Evolutionary conservation across 2,888 invertebrate genomes (phyloP).

Genomic region (Chalcis sispes): DNA sequence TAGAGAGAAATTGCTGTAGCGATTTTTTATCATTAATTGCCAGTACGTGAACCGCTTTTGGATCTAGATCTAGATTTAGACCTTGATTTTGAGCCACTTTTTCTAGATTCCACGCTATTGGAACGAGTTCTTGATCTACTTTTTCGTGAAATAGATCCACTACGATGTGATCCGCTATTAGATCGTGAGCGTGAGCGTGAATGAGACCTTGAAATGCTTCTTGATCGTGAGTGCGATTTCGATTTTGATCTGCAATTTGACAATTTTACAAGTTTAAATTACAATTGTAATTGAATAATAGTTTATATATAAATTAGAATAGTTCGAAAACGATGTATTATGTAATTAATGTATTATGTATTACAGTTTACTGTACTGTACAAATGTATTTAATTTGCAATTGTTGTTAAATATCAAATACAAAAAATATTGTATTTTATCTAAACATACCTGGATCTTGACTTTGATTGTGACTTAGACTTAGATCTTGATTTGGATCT

Average conservation of each 20-base stretch:
- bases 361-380: too few species aligned
- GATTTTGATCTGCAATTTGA: constrained; percentile 32
- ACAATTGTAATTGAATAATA: not conserved
- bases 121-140: constrained; percentile 71
- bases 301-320: not conserved
- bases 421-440: too few species aligned
- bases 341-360: too few species aligned
- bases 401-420: too few species aligned
- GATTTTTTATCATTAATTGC: too few species aligned
- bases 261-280: not conserved
- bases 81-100: too few species aligned
- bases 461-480: constrained; percentile 34
- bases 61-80: too few species aligned
- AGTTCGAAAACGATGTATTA: too few species aligned
- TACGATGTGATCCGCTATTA: constrained; percentile 63
- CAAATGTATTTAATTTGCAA: not conserved
- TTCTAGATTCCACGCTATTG: constrained; percentile 67
- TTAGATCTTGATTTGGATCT: not conserved
- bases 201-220: constrained; percentile 23
- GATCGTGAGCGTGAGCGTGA: constrained; percentile 74
- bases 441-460: not conserved
- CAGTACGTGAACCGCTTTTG: too few species aligned
- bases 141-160: constrained; percentile 58
- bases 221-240: constrained; percentile 36
- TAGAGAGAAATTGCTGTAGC: too few species aligned